Evolutionary conservation across 2,113 vertebrate genomes (phyloP).

Genomic region (Agapornis roseicollis): DNA sequence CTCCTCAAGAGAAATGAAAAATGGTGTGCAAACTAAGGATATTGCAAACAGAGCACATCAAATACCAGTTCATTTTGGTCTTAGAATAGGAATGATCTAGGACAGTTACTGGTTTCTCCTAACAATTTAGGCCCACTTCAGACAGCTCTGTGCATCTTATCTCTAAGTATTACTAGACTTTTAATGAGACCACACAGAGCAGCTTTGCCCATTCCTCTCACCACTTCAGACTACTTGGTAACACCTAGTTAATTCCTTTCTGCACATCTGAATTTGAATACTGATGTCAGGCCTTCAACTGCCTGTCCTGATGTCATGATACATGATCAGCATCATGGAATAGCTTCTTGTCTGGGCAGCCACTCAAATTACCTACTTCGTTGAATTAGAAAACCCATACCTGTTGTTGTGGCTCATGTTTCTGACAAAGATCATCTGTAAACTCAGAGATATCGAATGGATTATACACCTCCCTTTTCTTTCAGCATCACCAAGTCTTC

Average conservation of each 20-base stretch:
- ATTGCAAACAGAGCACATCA: neutral
- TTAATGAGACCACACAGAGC: neutral
- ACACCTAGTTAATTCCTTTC: neutral
- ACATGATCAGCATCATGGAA: neutral
- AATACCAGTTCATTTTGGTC: neutral
- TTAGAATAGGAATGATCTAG: neutral
- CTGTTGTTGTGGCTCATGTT: neutral
- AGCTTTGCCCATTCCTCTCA: neutral
- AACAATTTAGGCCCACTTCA: neutral
- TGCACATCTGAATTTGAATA: neutral
- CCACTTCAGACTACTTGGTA: neutral
- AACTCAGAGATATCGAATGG: neutral
- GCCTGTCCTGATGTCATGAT: neutral
- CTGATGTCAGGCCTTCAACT: neutral
- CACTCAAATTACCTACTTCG: neutral
- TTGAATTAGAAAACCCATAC: neutral
- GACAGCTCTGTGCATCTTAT: neutral
- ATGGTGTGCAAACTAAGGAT: neutral
- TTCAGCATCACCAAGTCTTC: neutral
- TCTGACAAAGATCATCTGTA: neutral
- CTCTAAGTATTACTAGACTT: accelerated
- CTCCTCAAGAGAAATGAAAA: neutral
- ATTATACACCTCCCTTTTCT: neutral
- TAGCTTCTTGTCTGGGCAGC: neutral
- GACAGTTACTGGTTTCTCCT: neutral